Evolutionary conservation across 2,113 vertebrate genomes (phyloP), one percentile per base, ranked within the genome.

Genomic region (Pteropus alecto): DNA sequence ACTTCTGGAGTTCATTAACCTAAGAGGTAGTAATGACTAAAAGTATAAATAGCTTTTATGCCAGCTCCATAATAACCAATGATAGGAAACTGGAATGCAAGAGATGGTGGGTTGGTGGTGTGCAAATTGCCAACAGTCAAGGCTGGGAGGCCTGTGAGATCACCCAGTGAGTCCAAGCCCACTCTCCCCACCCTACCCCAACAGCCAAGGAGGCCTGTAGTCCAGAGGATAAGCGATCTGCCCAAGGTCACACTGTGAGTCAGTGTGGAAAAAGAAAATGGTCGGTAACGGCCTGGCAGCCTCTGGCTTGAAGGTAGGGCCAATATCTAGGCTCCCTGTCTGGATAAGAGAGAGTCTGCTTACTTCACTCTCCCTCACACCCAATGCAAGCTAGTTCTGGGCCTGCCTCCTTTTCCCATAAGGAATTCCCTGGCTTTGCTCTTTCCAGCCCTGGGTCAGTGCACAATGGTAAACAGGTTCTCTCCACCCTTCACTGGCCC

Each of bases 381-480:
- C 76, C 56, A 81, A 2, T 3, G 38, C 60, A 78, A 77, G 77
- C 65, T 58, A 87, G 73, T 82, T 84, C 86, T 83, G 43, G 85
- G 48, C 89, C 86, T 83, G 93, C 93, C 48, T 95, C 82, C 94
- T 77, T 93, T 93, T 94, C 78, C 96, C 97, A 96, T 82, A 93
- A 95, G 73, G 83, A 95, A 96, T 95, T 97, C 95, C 82, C 86
- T 95, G 93, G 95, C 91, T 96, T 95, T 95, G 91, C 65, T 96
- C 93, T 81, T 94, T 97, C 85, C 43, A 89, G 94, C 41, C 43
- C 74, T 54, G 89, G 97, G 93, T 97, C 97, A 96, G 93, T 48
- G n/a, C 93, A 97, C 91, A 96, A 41, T 84, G 82, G 94, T 97
- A 98, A 98, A 97, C 97, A 98, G 97, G 96, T 97, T 97, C 92